Conservation (phyloP, 2,113 vertebrate species). For the Pseudorasbora parva region DNA sequence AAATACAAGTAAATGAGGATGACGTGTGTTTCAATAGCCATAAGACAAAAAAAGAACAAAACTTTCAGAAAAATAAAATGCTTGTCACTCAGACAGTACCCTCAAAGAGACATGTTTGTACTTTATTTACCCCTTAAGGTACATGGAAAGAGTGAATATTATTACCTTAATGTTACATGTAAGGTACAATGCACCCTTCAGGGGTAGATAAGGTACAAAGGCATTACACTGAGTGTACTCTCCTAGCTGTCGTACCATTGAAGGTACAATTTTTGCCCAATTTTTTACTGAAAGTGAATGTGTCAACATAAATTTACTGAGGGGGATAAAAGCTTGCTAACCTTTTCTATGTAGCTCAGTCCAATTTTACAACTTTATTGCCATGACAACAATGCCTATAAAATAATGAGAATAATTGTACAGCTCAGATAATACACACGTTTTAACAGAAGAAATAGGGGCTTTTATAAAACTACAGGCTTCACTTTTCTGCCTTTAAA, state of each 20-base stretch:
- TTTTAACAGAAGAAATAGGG: not conserved
- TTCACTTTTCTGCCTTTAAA: not conserved
- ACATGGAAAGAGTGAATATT: not conserved
- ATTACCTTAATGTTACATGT: not conserved
- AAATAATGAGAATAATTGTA: not conserved
- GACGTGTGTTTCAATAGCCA: not conserved
- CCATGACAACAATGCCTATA: not conserved
- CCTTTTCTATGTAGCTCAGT: not conserved
- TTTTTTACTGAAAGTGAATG: too few species aligned
- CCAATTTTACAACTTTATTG: too few species aligned
- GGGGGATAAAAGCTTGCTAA: not conserved
- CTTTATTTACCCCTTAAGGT: not conserved
- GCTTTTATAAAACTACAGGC: not conserved
- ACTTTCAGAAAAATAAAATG: not conserved
- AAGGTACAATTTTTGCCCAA: too few species aligned
- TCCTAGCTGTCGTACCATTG: too few species aligned
- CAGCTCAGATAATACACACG: not conserved
- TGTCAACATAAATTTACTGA: too few species aligned
- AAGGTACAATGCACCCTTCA: not conserved
- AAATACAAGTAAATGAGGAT: not conserved
- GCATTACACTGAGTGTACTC: too few species aligned
- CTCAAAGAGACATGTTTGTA: not conserved
- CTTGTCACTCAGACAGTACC: not conserved
- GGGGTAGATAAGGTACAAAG: too few species aligned
- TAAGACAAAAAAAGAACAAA: not conserved